Percentiles rank a stretch among this genome's conserved stretches.
phyloP scores from a whole-genome alignment of 2,797 vertebrate genomes.

The Premnoplex brunnescens region DNA sequence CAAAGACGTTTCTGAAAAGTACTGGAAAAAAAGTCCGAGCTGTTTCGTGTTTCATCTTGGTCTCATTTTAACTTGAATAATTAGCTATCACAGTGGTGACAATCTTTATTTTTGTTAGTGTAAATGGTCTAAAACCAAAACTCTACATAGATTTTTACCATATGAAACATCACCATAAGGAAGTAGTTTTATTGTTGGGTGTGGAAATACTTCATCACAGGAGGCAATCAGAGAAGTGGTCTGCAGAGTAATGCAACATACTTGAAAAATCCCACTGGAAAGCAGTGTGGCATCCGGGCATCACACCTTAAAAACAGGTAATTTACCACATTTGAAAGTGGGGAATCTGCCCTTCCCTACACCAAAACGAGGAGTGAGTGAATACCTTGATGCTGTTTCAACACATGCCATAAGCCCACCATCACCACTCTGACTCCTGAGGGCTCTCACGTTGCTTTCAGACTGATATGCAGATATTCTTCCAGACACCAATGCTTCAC shows the following conservation, averaged over 20 bases:
- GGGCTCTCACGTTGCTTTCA: not conserved
- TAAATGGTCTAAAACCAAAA: not conserved
- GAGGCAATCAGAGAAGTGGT: not conserved
- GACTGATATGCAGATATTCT: not conserved
- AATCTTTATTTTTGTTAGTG: not conserved
- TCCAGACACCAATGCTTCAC: not conserved
- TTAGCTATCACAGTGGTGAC: not conserved
- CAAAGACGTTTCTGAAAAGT: not conserved
- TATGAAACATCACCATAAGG: not conserved
- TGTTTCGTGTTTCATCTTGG: not conserved
- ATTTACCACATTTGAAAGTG: not conserved
- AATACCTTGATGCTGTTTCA: not conserved
- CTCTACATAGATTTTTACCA: not conserved
- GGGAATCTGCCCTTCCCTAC: not conserved
- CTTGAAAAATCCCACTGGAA: not conserved
- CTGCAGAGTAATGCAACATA: not conserved
- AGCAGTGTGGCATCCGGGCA: not conserved
- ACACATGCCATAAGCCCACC: not conserved
- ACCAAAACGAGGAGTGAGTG: not conserved
- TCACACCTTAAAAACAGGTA: not conserved
- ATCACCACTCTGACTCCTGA: not conserved
- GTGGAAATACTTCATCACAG: not conserved
- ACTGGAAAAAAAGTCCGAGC: not conserved
- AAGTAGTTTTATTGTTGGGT: not conserved
- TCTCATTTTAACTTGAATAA: not conserved